Percentiles rank a stretch among this genome's conserved stretches.
Conservation (phyloP, 2,113 vertebrate species). For the Strigops habroptila region DNA sequence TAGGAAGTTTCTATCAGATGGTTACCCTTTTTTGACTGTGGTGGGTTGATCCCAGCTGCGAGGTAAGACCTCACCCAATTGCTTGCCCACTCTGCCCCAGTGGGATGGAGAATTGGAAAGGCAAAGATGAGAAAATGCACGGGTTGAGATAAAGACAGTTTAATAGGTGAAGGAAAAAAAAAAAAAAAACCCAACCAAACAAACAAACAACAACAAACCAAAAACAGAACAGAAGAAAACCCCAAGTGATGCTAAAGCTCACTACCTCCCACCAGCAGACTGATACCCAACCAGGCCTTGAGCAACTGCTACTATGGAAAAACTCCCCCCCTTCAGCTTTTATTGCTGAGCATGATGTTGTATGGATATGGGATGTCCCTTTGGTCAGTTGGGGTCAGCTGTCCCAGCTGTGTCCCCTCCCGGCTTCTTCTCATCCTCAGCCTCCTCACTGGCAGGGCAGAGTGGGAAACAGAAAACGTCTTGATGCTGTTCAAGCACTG, state of each 20-base stretch:
- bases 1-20: background rate
- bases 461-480: background rate
- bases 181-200: fast-evolving
- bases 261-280: background rate
- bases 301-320: background rate
- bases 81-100: fast-evolving
- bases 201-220: background rate
- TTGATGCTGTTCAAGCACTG: background rate
- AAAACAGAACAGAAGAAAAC: background rate
- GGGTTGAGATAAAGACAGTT: background rate
- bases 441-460: background rate
- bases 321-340: background rate
- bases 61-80: background rate
- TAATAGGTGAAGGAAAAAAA: background rate
- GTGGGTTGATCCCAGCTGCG: background rate
- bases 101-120: background rate
- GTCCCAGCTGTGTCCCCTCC: background rate
- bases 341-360: background rate
- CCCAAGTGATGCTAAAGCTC: background rate
- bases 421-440: background rate
- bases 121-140: background rate
- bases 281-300: background rate
- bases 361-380: background rate
- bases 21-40: background rate
- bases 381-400: background rate